A percentile compares a stretch with the other conserved stretches of the same genome.
phyloP scores from a whole-genome alignment of 2,113 vertebrate genomes.

The Anguilla rostrata region DNA sequence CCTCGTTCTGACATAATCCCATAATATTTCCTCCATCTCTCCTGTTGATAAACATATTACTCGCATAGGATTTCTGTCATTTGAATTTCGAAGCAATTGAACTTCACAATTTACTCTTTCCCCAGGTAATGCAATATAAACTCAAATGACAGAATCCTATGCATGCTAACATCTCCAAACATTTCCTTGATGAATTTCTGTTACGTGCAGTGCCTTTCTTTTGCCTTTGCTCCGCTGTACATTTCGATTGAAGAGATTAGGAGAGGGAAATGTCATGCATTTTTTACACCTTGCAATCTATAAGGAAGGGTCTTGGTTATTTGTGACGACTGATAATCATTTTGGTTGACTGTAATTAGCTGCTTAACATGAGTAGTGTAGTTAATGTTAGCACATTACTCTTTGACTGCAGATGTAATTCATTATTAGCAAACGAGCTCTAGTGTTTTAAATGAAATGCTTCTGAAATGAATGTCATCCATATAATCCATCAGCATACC shows the following conservation, averaged over 20 bases:
- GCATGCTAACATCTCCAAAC: background rate
- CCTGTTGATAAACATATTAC: background rate
- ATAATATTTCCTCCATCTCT: background rate
- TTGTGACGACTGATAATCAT: background rate
- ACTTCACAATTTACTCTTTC: background rate
- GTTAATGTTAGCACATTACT: background rate
- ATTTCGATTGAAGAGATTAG: background rate
- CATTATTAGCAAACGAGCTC: background rate
- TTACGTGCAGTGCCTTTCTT: too few relatives aligned
- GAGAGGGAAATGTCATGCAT: background rate
- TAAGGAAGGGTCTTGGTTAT: background rate
- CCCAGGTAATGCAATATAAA: background rate
- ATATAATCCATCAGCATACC: background rate
- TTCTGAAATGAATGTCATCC: background rate
- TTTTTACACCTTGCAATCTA: background rate
- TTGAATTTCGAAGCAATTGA: too few relatives aligned
- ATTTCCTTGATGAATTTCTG: background rate
- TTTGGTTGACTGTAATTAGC: background rate
- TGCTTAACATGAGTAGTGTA: background rate
- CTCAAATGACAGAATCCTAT: background rate
- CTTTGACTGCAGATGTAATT: background rate
- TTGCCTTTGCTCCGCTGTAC: background rate
- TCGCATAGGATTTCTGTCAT: background rate
- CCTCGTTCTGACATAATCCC: background rate
- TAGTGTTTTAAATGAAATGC: background rate